Conservation (phyloP, 2,797 vertebrate species). For the Cichlasoma orientale region DNA sequence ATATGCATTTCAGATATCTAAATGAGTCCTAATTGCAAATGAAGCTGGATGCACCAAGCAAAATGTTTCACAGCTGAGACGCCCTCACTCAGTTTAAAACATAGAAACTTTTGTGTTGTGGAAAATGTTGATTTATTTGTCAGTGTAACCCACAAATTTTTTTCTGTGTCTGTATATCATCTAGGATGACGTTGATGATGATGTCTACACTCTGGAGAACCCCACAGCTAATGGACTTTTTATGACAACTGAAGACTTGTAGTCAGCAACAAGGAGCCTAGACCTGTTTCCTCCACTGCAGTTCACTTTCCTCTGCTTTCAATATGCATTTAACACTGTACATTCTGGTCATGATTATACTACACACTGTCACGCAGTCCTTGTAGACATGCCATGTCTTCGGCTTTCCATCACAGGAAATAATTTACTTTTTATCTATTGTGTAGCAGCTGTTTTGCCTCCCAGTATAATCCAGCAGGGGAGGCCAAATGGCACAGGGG, state of each 20-base stretch:
- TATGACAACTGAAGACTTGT: slow-evolving; percentile 74
- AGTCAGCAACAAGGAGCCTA: slow-evolving; percentile 3
- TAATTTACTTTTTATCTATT: slow-evolving; percentile 6
- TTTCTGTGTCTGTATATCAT: neutral
- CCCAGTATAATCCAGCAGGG: neutral
- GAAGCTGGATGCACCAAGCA: neutral
- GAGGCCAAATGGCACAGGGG: slow-evolving; percentile 8
- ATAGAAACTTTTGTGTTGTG: neutral
- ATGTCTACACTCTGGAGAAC: slow-evolving; percentile 60
- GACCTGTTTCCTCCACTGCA: neutral
- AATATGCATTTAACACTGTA: neutral
- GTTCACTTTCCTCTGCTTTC: neutral
- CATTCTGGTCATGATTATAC: neutral
- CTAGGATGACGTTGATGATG: slow-evolving; percentile 66
- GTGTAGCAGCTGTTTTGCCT: slow-evolving; percentile 22
- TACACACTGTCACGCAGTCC: neutral
- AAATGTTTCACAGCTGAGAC: neutral
- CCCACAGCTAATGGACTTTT: slow-evolving; percentile 38
- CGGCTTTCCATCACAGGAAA: slow-evolving; percentile 6
- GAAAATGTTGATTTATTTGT: neutral
- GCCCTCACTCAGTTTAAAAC: neutral
- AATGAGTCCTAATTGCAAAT: neutral
- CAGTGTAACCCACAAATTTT: neutral
- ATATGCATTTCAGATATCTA: neutral
- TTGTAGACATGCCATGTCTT: neutral